Conservation (phyloP, 2,888 invertebrate genomes). For the Herminia tarsipennalis region DNA sequence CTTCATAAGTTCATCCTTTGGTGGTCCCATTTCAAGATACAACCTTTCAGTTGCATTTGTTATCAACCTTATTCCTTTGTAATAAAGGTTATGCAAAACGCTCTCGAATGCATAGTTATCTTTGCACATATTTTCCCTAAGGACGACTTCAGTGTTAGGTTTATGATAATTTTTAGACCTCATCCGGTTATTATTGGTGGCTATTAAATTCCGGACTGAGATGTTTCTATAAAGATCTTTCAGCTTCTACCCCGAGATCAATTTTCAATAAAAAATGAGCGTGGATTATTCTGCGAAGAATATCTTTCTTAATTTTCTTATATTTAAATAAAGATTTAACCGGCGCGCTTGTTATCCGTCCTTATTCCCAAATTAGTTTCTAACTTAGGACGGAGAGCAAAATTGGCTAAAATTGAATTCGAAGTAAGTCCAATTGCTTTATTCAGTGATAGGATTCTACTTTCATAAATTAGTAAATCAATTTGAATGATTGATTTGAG, state of each 20-base stretch:
- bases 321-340: slow-evolving; percentile 7
- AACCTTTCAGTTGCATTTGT: slow-evolving; percentile 1
- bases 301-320: slow-evolving; percentile 10
- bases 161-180: slow-evolving; percentile 66
- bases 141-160: slow-evolving; percentile 59
- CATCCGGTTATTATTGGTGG: slow-evolving; percentile 61
- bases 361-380: slow-evolving; percentile 4
- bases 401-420: slow-evolving; percentile 6
- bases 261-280: slow-evolving; percentile 37
- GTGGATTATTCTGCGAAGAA: slow-evolving; percentile 23
- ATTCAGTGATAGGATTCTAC: neutral
- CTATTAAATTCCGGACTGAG: slow-evolving; percentile 61
- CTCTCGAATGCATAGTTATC: neutral
- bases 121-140: slow-evolving; percentile 47
- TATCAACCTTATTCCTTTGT: slow-evolving; percentile 1
- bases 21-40: slow-evolving; percentile 10
- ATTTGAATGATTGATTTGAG: too few species aligned
- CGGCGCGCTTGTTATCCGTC: slow-evolving; percentile 2
- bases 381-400: neutral
- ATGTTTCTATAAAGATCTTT: slow-evolving; percentile 52
- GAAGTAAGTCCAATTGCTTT: neutral
- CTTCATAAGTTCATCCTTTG: neutral
- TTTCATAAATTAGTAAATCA: neutral
- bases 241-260: slow-evolving; percentile 34
- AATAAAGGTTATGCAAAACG: slow-evolving; percentile 10